Percentiles rank a stretch among this genome's conserved stretches.
These are phyloP conservation scores for Corvus cornix DNA, from an alignment of 2,113 vertebrate genomes.

Conservation along the genomic window DNA sequence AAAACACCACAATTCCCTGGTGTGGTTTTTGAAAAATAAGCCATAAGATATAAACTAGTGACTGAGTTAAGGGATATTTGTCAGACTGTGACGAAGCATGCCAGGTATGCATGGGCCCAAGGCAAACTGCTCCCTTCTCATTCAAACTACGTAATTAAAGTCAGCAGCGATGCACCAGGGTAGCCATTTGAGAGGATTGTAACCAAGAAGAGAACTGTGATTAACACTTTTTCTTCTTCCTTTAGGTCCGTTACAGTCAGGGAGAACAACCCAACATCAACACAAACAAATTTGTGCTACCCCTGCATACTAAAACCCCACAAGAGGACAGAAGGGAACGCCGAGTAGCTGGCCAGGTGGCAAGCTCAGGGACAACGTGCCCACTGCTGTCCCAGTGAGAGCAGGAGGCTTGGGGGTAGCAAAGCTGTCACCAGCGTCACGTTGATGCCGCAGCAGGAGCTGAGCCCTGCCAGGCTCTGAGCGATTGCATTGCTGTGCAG, in stretches of 20 bases:
- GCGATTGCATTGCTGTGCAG: rapidly evolving
- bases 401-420: neutral
- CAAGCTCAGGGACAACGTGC: rapidly evolving
- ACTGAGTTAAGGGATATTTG: neutral
- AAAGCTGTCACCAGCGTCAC: neutral
- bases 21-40: neutral
- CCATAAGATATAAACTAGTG: neutral
- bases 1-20: constrained; percentile 23
- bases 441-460: rapidly evolving
- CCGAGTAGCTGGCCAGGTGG: rapidly evolving
- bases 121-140: neutral
- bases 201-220: neutral
- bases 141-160: neutral
- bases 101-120: neutral
- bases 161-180: neutral
- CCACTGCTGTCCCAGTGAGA: rapidly evolving
- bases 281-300: neutral
- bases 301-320: neutral
- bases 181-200: neutral
- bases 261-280: neutral
- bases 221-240: neutral
- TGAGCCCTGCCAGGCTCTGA: neutral
- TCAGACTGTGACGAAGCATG: neutral
- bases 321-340: neutral
- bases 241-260: neutral